Conservation (phyloP, 2,113 vertebrate genomes). For the Philantomba maxwellii region DNA sequence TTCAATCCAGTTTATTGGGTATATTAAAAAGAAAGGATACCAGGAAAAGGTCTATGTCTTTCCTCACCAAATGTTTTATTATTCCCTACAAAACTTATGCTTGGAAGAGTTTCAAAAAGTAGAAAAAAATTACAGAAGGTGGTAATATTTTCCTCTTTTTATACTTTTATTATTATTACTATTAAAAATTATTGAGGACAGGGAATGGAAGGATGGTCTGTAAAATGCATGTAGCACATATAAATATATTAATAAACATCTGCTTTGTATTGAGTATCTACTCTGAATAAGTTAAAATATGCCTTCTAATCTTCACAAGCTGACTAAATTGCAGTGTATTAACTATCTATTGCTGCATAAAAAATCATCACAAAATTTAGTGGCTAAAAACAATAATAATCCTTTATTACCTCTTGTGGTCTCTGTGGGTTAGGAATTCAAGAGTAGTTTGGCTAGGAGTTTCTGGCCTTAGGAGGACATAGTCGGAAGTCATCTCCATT, state of each 20-base stretch:
- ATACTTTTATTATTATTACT: neutral
- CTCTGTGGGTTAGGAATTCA: neutral
- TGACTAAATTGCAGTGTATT: neutral
- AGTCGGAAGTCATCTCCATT: neutral
- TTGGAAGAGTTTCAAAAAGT: neutral
- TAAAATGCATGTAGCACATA: neutral
- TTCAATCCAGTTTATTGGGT: neutral
- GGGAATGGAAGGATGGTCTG: neutral
- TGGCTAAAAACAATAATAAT: neutral
- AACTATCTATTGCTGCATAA: neutral
- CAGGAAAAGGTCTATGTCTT: neutral
- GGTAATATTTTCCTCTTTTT: neutral
- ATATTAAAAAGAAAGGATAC: neutral
- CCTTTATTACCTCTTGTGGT: neutral
- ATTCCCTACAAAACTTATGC: neutral
- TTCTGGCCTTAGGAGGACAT: neutral
- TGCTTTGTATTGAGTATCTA: neutral
- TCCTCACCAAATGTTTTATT: neutral
- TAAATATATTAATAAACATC: neutral
- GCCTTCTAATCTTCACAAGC: neutral
- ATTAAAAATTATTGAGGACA: neutral
- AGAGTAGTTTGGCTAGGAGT: neutral
- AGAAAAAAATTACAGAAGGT: neutral
- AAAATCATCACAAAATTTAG: neutral
- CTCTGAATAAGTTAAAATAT: neutral